A percentile compares a stretch with the other conserved stretches of the same genome.
These are phyloP conservation scores for Morpho deidamia DNA, from an alignment of 2,888 invertebrate species.

Conservation along the genomic window DNA sequence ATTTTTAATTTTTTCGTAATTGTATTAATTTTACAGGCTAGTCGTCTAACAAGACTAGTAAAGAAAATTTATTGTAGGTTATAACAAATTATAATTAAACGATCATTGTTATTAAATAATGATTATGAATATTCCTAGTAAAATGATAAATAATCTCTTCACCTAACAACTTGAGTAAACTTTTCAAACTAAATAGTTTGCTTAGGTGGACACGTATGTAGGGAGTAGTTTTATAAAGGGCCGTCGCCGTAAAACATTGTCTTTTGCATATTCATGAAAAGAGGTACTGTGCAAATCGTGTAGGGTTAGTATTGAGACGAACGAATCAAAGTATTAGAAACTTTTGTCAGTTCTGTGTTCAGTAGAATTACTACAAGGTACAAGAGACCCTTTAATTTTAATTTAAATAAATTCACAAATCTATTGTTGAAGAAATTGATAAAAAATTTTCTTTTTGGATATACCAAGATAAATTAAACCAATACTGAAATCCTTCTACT, in stretches of 20 bases:
- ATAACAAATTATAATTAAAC: no score
- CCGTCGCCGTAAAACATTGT: constrained; percentile 9
- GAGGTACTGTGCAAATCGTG: not conserved
- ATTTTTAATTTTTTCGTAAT: no score
- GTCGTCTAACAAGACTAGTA: no score
- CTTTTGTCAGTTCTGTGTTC: not conserved
- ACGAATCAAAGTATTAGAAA: constrained; percentile 3
- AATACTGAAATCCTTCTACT: no score
- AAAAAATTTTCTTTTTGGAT: no score
- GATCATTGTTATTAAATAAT: no score
- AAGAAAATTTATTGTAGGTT: no score
- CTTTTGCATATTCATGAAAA: constrained; percentile 16
- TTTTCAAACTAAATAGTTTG: not conserved
- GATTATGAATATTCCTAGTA: not conserved
- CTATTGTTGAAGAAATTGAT: no score
- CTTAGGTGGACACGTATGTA: not conserved
- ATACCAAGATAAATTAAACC: no score
- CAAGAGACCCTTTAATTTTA: no score
- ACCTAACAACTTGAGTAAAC: not conserved
- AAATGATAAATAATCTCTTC: constrained; percentile 17
- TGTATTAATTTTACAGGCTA: no score
- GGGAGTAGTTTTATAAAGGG: constrained; percentile 3
- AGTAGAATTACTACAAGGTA: not conserved
- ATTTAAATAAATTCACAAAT: no score
- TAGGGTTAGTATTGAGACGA: constrained; percentile 1